Evolutionary conservation across 2,888 invertebrate genomes (phyloP), one percentile per base, ranked within the genome.

Genomic region (Brachycybe producta): DNA sequence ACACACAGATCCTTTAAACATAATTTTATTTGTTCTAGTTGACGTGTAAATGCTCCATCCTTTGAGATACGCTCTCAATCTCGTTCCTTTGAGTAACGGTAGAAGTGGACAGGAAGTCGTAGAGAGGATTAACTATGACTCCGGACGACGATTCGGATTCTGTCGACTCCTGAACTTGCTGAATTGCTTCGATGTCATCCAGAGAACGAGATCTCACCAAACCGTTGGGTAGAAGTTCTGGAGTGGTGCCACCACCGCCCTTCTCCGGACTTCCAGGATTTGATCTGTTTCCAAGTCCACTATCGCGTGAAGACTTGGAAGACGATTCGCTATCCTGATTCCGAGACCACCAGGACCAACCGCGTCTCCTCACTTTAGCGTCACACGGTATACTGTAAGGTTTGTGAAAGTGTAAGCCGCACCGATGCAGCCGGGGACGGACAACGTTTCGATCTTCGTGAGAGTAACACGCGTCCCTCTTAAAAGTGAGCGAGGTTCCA

Each of bases 211-310:
- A 49, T 3, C 49, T 28, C 15, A 30, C 30, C 21, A 49, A 5
- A 11, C 23, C 23, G n/a, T n/a, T n/a, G n/a, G n/a, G n/a, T n/a
- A n/a, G n/a, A 24, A n/a, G 36, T 5, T 15, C 26, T 8, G 49
- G 24, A 3, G 15, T 15, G 23, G 34, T 41, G 3, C n/a, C n/a
- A 11, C 27, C n/a, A 19, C 27, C 15, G 13, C 15, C 40, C 41
- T 41, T 49, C 30, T 49, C 49, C 1, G 49, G 49, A 13, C 49
- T 49, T 7, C 49, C 49, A 5, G 49, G 49, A 49, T 49, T 49
- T n/a, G 49, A 49, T 24, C 49, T 40, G 32, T 49, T 49, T 27
- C 42, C 32, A 15, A 27, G 28, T 28, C 21, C 41, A 11, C 41
- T 41, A 23, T 41, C 32, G 3, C 36, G 3, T 17, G 36, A 35